Percentiles rank a stretch among this genome's conserved stretches.
Conservation (phyloP, 2,888 invertebrate genomes). For the Amiota mariae region DNA sequence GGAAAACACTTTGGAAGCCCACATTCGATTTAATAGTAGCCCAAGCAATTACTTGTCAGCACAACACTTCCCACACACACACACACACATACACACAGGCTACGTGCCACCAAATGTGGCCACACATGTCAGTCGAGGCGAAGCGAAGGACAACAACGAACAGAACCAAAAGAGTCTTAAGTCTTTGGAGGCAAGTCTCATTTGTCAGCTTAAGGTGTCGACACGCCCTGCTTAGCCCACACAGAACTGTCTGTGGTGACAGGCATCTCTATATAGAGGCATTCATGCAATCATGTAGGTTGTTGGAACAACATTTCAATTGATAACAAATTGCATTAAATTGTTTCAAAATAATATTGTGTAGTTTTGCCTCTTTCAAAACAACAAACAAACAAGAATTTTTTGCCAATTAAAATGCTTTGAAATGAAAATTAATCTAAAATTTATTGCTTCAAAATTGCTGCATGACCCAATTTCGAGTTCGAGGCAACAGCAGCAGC, state of each 20-base stretch:
- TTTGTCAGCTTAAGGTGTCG: too few relatives aligned
- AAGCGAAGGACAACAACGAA: background rate
- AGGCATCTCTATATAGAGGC: too few relatives aligned
- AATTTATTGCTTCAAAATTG: conserved; percentile 17
- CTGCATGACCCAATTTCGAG: conserved; percentile 11
- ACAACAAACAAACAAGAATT: too few relatives aligned
- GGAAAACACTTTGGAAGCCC: background rate
- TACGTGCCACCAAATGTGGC: background rate
- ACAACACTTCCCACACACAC: conserved; percentile 1
- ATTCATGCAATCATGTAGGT: background rate
- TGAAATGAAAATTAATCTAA: conserved; percentile 5
- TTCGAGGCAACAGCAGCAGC: background rate
- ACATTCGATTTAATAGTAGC: background rate
- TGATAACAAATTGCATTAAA: conserved; percentile 29
- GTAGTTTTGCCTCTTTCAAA: too few relatives aligned
- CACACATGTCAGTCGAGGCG: background rate
- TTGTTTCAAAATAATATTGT: conserved; percentile 1
- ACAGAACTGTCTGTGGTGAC: too few relatives aligned
- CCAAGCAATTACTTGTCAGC: conserved; percentile 22
- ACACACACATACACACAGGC: background rate
- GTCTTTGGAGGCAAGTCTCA: too few relatives aligned
- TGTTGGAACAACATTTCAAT: conserved; percentile 22
- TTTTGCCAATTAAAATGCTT: conserved; percentile 5
- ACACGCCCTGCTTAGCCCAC: too few relatives aligned
- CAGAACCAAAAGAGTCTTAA: background rate